These are phyloP conservation scores for Lutjanus erythropterus DNA, from an alignment of 2,113 vertebrate genomes.

Conservation along the genomic window DNA sequence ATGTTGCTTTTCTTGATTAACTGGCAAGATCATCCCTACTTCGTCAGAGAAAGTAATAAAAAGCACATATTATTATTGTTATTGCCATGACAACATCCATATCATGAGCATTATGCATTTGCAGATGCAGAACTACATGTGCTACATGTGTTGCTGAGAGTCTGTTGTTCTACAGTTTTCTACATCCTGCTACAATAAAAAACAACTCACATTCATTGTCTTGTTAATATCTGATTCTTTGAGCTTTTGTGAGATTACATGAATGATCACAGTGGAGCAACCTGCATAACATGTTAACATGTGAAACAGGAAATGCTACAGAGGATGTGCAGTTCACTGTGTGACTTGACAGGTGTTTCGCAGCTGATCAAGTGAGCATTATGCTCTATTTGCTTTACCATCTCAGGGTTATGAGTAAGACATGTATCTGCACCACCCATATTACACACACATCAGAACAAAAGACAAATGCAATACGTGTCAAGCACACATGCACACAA, in stretches of 20 bases:
- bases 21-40: neutral
- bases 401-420: neutral
- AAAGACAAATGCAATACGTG: neutral
- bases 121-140: neutral
- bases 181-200: neutral
- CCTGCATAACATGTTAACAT: neutral
- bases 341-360: neutral
- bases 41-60: neutral
- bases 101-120: neutral
- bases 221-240: neutral
- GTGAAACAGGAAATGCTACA: constrained; percentile 49
- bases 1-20: neutral
- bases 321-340: constrained; percentile 28
- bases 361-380: neutral
- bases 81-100: neutral
- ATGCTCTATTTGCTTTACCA: neutral
- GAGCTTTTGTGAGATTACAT: neutral
- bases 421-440: neutral
- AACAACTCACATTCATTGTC: neutral
- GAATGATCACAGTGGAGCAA: neutral
- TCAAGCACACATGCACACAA: neutral
- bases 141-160: neutral
- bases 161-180: neutral
- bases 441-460: constrained; percentile 1
- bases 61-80: neutral